Evolutionary conservation across 1,140 invertebrate genomes (phyloP).

Genomic region (Paracyclopina nana): DNA sequence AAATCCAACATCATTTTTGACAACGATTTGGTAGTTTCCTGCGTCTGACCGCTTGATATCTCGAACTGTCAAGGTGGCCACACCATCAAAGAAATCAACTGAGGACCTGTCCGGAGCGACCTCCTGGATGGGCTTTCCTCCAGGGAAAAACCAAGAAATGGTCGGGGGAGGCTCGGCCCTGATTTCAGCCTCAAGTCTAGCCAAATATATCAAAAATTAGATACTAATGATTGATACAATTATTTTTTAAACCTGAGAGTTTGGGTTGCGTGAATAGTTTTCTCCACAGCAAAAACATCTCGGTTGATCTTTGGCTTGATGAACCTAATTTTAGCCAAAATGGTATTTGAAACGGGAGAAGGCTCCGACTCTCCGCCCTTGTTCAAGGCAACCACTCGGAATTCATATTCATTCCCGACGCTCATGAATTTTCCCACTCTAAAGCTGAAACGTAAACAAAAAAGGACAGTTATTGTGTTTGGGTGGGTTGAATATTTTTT

Average conservation of each 20-base stretch:
- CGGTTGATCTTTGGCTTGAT: slow-evolving; percentile 79
- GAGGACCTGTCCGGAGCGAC: slow-evolving; percentile 52
- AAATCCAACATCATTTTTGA: slow-evolving; percentile 73
- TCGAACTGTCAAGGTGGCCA: slow-evolving; percentile 69
- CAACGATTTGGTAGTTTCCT: slow-evolving; percentile 73
- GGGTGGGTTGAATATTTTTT: too few species aligned
- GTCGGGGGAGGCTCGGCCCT: slow-evolving; percentile 85
- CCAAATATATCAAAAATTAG: too few species aligned
- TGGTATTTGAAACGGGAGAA: slow-evolving; percentile 64
- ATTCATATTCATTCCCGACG: slow-evolving; percentile 77
- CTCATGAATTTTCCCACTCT: too few species aligned
- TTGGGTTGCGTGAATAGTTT: slow-evolving; percentile 72
- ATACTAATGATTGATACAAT: too few species aligned
- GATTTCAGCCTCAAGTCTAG: slow-evolving; percentile 70
- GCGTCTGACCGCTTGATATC: slow-evolving; percentile 59
- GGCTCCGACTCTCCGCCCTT: slow-evolving; percentile 80
- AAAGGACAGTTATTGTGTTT: too few species aligned
- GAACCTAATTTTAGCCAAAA: slow-evolving; percentile 69
- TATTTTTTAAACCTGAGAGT: slow-evolving; percentile 74
- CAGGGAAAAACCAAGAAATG: slow-evolving; percentile 63
- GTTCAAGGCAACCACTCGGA: slow-evolving; percentile 75
- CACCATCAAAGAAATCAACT: slow-evolving; percentile 71
- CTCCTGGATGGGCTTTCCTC: slow-evolving; percentile 45
- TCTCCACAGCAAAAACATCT: slow-evolving; percentile 63
- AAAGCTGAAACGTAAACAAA: too few species aligned